phyloP scores from a whole-genome alignment of 2,888 invertebrate genomes.

The Agrochola macilenta region DNA sequence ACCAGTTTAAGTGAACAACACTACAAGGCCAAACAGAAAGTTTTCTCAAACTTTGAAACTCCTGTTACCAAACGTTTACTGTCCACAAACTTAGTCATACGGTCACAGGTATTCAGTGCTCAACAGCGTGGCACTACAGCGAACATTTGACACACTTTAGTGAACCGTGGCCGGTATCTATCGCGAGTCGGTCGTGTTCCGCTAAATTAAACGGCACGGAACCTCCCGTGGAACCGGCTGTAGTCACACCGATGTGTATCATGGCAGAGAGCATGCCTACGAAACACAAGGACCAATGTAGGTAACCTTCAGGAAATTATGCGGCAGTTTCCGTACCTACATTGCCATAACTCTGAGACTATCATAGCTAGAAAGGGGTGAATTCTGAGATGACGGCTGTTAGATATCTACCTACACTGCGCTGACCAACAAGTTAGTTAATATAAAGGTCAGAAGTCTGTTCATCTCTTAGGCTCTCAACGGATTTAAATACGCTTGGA shows the following conservation, averaged over 20 bases:
- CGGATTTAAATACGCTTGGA: too few species aligned
- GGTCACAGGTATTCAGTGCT: conserved; percentile 11
- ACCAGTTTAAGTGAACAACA: neutral
- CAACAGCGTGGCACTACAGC: conserved; percentile 34
- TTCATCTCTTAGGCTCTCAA: too few species aligned
- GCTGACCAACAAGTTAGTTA: too few species aligned
- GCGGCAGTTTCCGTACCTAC: neutral
- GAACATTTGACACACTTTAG: conserved; percentile 66
- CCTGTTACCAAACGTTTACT: conserved; percentile 3
- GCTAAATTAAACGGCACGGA: conserved; percentile 73
- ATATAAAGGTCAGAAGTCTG: too few species aligned
- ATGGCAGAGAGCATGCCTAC: too few species aligned
- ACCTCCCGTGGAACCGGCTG: conserved; percentile 41
- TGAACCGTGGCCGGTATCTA: conserved; percentile 62
- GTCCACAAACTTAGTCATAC: conserved; percentile 11
- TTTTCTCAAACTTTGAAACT: neutral
- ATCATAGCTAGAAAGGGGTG: neutral
- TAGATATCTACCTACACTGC: neutral
- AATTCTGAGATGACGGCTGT: neutral
- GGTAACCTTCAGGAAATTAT: neutral
- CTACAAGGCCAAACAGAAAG: neutral
- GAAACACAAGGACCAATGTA: neutral
- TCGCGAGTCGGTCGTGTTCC: conserved; percentile 66
- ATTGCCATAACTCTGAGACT: neutral
- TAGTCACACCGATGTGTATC: conserved; percentile 56